A percentile compares a stretch with the other conserved stretches of the same genome.
These are phyloP conservation scores for Macrosteles quadrilineatus DNA, from an alignment of 1,140 invertebrate genomes.

Conservation along the genomic window DNA sequence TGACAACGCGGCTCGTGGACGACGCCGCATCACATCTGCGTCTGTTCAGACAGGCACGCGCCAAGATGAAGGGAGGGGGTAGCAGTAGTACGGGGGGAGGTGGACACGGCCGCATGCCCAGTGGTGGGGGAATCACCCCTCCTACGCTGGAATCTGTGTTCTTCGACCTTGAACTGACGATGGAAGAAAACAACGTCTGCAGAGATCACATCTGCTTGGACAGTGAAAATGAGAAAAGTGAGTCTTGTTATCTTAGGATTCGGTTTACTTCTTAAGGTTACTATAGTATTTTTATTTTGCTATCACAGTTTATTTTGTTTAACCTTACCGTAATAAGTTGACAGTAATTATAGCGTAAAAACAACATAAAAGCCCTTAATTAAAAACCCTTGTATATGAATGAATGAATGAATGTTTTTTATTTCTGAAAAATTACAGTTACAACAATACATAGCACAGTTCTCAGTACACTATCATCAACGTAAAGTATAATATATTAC, in stretches of 20 bases:
- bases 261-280: constrained; percentile 28
- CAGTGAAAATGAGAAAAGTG: constrained; percentile 61
- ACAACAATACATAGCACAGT: too few species aligned
- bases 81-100: not conserved
- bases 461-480: too few species aligned
- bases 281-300: not conserved
- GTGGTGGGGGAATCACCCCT: constrained; percentile 15
- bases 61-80: constrained; percentile 56
- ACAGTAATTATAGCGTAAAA: constrained; percentile 26
- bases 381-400: too few species aligned
- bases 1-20: constrained; percentile 85
- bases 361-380: too few species aligned
- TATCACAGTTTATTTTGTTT: not conserved
- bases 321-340: not conserved
- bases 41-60: constrained; percentile 73
- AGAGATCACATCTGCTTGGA: constrained; percentile 67
- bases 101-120: not conserved
- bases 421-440: too few species aligned
- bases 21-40: constrained; percentile 87
- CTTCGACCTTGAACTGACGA: constrained; percentile 84
- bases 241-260: too few species aligned
- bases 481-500: too few species aligned
- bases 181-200: constrained; percentile 76
- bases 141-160: constrained; percentile 69
- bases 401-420: too few species aligned